Percentiles rank a stretch among this genome's conserved stretches.
phyloP scores from a whole-genome alignment of 2,888 invertebrate species.

The Drosophila setosimentum region DNA sequence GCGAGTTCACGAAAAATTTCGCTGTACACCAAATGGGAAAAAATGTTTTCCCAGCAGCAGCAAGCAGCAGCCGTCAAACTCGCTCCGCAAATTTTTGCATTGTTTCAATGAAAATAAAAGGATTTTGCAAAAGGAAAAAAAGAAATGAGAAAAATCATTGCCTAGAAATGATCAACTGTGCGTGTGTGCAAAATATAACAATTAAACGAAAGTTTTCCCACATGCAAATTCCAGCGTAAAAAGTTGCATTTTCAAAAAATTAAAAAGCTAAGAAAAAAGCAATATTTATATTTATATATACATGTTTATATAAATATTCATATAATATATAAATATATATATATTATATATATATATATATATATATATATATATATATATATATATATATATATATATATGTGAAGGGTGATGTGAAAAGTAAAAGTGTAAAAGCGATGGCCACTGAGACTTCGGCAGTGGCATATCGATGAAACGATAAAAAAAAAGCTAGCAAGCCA shows the following conservation, averaged over 20 bases:
- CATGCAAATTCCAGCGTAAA: conserved; percentile 31
- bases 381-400: not conserved
- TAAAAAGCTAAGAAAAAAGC: conserved; percentile 15
- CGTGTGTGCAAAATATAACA: conserved; percentile 23
- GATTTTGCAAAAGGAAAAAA: not conserved
- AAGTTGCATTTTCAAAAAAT: conserved; percentile 26
- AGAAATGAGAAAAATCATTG: not conserved
- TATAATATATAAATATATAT: accelerated
- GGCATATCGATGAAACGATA: conserved; percentile 69
- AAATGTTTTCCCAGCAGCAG: conserved; percentile 58
- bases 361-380: not conserved
- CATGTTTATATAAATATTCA: too few species aligned
- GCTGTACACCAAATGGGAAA: conserved; percentile 78
- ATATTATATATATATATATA: not conserved
- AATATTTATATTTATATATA: not conserved
- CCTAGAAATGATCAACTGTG: conserved; percentile 23
- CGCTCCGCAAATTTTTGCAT: conserved; percentile 27
- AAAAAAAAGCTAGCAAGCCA: conserved; percentile 55
- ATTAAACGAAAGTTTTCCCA: conserved; percentile 17
- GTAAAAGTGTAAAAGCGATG: conserved; percentile 70
- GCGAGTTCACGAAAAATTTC: conserved; percentile 70
- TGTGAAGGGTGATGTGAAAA: conserved; percentile 62
- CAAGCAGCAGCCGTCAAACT: conserved; percentile 41
- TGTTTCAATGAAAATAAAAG: conserved; percentile 24
- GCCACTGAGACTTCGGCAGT: conserved; percentile 18